phyloP scores from a whole-genome alignment of 1,140 invertebrate genomes.

The Meloidogyne hapla region DNA sequence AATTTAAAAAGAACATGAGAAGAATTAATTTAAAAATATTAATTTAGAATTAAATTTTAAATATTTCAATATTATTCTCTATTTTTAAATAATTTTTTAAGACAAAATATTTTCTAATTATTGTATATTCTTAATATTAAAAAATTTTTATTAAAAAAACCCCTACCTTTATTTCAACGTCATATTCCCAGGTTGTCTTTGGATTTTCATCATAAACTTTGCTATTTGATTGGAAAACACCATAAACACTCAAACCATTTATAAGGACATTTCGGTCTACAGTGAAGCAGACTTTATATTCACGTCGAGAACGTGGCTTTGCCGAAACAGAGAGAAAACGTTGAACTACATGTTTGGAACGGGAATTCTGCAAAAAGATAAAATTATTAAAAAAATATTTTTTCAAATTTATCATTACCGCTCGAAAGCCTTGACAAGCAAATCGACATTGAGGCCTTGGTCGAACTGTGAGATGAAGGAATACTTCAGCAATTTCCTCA shows the following conservation, averaged over 20 bases:
- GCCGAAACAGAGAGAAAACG: constrained; percentile 43
- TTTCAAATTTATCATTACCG: background rate
- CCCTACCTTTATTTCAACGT: constrained; percentile 41
- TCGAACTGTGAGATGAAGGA: constrained; percentile 46
- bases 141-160: too few species aligned
- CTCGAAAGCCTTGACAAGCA: constrained; percentile 41
- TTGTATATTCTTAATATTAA: too few species aligned
- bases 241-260: constrained; percentile 43
- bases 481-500: constrained; percentile 52
- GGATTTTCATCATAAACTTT: constrained; percentile 34
- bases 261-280: constrained; percentile 40
- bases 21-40: background rate
- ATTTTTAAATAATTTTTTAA: too few species aligned
- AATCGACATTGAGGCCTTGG: constrained; percentile 40
- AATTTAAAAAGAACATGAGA: background rate
- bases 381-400: background rate
- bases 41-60: constrained; percentile 11
- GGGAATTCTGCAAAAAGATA: constrained; percentile 16
- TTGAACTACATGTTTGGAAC: constrained; percentile 43
- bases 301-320: constrained; percentile 44
- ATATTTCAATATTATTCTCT: too few species aligned
- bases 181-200: constrained; percentile 31
- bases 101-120: too few species aligned
- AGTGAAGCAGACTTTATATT: constrained; percentile 49
- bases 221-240: constrained; percentile 32